phyloP scores from a whole-genome alignment of 2,113 vertebrate genomes.

The Daubentonia madagascariensis region DNA sequence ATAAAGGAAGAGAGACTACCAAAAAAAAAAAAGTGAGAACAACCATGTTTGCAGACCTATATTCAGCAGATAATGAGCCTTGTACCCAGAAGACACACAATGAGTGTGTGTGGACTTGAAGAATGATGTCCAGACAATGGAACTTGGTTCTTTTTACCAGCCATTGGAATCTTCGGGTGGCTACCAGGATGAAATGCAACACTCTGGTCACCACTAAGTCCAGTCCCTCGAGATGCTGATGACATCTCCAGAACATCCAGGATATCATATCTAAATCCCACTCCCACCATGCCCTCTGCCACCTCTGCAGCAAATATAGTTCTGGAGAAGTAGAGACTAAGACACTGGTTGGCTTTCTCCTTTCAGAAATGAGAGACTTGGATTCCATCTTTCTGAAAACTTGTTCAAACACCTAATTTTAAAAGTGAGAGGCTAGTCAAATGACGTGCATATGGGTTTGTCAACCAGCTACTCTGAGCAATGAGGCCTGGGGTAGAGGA shows the following conservation, averaged over 20 bases:
- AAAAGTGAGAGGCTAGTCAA: background rate
- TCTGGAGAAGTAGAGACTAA: background rate
- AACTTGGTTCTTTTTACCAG: background rate
- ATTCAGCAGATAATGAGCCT: background rate
- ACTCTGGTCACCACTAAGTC: background rate
- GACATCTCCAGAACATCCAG: background rate
- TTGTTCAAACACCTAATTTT: background rate
- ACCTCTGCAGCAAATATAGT: background rate
- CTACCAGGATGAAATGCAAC: background rate
- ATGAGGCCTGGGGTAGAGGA: background rate
- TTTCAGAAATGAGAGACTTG: background rate
- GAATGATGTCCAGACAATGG: slow-evolving; percentile 5
- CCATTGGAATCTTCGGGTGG: background rate
- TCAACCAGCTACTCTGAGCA: background rate
- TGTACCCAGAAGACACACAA: background rate
- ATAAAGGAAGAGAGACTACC: background rate
- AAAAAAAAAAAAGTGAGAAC: background rate
- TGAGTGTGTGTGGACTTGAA: background rate
- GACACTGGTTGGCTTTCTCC: background rate
- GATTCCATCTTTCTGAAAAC: background rate
- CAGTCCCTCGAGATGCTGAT: background rate
- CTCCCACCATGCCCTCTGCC: no score
- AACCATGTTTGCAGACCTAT: background rate
- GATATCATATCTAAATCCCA: background rate
- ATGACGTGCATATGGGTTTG: background rate